Conservation (phyloP, 2,888 invertebrate species). For the Noctua pronuba region DNA sequence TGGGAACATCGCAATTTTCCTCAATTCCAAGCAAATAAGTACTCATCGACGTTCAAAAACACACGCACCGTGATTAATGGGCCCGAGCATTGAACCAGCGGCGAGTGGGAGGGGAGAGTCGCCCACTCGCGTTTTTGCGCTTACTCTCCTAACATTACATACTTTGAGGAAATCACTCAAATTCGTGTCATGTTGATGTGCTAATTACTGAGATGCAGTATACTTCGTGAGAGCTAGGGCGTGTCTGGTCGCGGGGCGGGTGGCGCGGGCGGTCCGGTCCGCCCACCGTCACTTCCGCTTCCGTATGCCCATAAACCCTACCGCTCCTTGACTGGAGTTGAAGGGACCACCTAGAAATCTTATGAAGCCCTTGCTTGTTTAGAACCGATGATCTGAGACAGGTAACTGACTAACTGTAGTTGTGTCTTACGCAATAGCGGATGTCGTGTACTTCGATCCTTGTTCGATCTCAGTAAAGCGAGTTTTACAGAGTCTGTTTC, state of each 20-base stretch:
- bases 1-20: slow-evolving; percentile 10
- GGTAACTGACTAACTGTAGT: background rate
- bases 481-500: background rate
- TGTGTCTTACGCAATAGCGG: slow-evolving; percentile 3
- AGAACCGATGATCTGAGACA: background rate
- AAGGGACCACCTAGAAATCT: slow-evolving; percentile 10
- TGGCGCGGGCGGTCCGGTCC: slow-evolving; percentile 86
- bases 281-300: slow-evolving; percentile 89
- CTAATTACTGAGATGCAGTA: slow-evolving; percentile 85
- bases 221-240: slow-evolving; percentile 84
- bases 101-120: slow-evolving; percentile 62
- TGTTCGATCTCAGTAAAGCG: slow-evolving; percentile 2
- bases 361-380: background rate
- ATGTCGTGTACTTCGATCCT: slow-evolving; percentile 8
- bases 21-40: slow-evolving; percentile 27
- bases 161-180: slow-evolving; percentile 26
- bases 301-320: slow-evolving; percentile 78
- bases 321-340: slow-evolving; percentile 56
- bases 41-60: slow-evolving; percentile 48
- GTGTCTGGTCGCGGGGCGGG: slow-evolving; percentile 87
- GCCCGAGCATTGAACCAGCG: slow-evolving; percentile 61
- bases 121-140: slow-evolving; percentile 62
- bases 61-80: slow-evolving; percentile 65
- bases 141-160: slow-evolving; percentile 38
- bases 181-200: slow-evolving; percentile 62